Conservation (phyloP, 2,888 invertebrate species). For the Liodrosophila aerea region DNA sequence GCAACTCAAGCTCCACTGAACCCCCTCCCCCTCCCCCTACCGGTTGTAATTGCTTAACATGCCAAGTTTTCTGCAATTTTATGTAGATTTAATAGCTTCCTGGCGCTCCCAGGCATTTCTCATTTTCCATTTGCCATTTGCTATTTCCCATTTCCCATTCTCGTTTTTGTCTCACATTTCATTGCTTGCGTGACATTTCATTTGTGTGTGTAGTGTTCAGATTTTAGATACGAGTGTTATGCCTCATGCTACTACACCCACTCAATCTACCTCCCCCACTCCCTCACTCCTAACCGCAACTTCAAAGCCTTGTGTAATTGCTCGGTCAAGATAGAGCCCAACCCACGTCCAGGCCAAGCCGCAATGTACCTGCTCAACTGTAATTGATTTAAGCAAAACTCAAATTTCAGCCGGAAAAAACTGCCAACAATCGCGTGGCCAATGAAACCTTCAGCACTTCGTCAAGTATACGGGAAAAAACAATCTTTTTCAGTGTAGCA, state of each 20-base stretch:
- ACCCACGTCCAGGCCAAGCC: not conserved
- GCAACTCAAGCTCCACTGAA: constrained; percentile 34
- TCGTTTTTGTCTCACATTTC: constrained; percentile 65
- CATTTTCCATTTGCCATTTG: constrained; percentile 15
- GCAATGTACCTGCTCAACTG: constrained; percentile 22
- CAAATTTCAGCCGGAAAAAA: constrained; percentile 30
- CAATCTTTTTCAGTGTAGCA: constrained; percentile 1
- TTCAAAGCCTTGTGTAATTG: constrained; percentile 28
- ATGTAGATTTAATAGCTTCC: constrained; percentile 78
- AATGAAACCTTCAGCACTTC: not conserved
- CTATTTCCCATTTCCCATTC: constrained; percentile 22
- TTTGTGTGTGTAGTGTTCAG: constrained; percentile 48
- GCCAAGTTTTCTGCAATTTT: constrained; percentile 74
- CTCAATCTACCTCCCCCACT: not conserved
- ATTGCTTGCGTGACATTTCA: constrained; percentile 73
- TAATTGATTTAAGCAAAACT: constrained; percentile 60
- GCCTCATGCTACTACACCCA: not conserved
- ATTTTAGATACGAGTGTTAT: constrained; percentile 43
- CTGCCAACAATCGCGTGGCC: constrained; percentile 58
- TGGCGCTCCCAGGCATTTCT: constrained; percentile 42
- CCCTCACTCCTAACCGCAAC: not conserved
- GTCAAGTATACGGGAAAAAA: constrained; percentile 13
- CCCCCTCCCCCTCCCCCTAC: too few relatives aligned
- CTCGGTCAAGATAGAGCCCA: constrained; percentile 25
- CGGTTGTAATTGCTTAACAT: constrained; percentile 74